A percentile compares a stretch with the other conserved stretches of the same genome.
These are phyloP conservation scores for Tachysurus fulvidraco DNA, from an alignment of 2,113 vertebrate genomes.

Conservation along the genomic window DNA sequence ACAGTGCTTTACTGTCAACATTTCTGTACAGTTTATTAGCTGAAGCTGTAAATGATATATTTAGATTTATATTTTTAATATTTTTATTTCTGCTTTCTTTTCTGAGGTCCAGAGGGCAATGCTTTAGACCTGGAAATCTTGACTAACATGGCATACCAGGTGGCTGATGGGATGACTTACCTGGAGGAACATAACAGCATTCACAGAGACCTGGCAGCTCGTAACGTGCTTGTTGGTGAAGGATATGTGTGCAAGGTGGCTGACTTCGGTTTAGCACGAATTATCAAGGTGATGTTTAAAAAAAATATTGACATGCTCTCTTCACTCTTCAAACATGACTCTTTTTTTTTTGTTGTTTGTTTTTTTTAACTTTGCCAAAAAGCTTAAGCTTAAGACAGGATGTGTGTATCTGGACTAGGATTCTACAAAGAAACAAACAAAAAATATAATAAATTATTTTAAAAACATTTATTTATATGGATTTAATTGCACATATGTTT, in stretches of 20 bases:
- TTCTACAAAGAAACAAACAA: neutral
- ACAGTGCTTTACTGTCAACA: neutral
- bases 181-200: constrained; percentile 79
- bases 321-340: too few species aligned
- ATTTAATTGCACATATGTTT: neutral
- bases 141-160: constrained; percentile 75
- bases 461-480: neutral
- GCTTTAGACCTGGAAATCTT: constrained; percentile 60
- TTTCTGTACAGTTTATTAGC: neutral
- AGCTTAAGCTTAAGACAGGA: neutral
- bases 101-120: constrained; percentile 67
- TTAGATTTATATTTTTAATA: neutral
- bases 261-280: constrained; percentile 83
- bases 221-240: constrained; percentile 81
- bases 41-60: neutral
- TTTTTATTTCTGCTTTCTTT: neutral
- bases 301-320: neutral
- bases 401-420: neutral
- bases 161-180: constrained; percentile 82
- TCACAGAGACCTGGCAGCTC: constrained; percentile 83
- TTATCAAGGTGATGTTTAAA: constrained; percentile 74
- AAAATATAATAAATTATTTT: neutral
- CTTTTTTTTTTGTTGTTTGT: neutral
- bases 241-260: constrained; percentile 83
- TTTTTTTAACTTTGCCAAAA: neutral